Evolutionary conservation across 2,888 invertebrate species (phyloP), one percentile per base, ranked within the genome.

Genomic region (Isoperla grammatica): DNA sequence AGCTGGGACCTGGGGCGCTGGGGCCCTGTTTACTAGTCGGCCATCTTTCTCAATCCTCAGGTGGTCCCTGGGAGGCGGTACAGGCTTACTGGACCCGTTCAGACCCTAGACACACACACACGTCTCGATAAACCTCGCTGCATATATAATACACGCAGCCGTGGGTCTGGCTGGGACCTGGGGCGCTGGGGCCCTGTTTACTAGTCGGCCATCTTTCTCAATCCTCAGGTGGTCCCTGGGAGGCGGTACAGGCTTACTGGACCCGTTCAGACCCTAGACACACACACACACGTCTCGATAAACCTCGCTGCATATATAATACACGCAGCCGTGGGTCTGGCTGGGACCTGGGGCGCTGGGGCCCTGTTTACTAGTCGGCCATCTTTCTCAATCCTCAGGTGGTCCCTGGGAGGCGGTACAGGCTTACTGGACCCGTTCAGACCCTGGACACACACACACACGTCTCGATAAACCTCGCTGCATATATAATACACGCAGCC

Each of bases 171-270:
- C 70, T 42, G 68, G 68, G 60, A 69, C 67, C 64, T 66, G 69
- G 54, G 90, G 84, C 64, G 83, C 82, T 13, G 84, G 84, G 61
- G 88, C 79, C 73, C 85, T 73, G 72, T 84, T 86, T 64, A 81
- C 79, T 63, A 81, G 73, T 40, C 83, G 76, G 3, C 80, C 80
- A 67, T 82, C 83, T 68, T 82, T 81, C 68, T 83, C 82, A 65
- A 81, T 79, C 63, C 80, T 78, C 64, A 83, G 73, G 69, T 85
- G 85, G 74, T 86, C 86, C 67, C 86, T 79, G 42, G 86, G 84
- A 45, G 82, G 81, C 35, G 79, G 79, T 66, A 81, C 80, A 39
- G 83, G 83, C 69, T 79, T 79, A 12, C 65, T 66, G 11, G 67
- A 29, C 3, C 60, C 60, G 73, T 74, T 61, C 73, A 73, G 4